phyloP scores from a whole-genome alignment of 2,797 vertebrate genomes.

The Sebastiscus tertius region DNA sequence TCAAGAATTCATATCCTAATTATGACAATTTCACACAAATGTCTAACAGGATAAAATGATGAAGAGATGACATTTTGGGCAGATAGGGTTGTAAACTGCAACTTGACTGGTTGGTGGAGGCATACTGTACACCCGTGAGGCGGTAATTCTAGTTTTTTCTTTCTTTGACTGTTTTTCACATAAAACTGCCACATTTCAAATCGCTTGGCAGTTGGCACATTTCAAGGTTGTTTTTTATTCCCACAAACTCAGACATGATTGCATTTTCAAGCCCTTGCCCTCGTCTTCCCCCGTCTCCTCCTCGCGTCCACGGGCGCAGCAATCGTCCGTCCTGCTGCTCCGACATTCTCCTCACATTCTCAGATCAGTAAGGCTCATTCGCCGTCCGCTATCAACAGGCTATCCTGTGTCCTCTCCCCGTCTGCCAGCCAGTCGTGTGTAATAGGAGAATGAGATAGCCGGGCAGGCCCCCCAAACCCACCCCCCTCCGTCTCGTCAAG shows the following conservation, averaged over 20 bases:
- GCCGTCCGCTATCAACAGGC: slow-evolving; percentile 71
- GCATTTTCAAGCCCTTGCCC: not conserved
- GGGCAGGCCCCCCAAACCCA: not conserved
- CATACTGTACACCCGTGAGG: too few species aligned
- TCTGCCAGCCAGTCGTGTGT: slow-evolving; percentile 71
- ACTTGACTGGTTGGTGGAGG: too few species aligned
- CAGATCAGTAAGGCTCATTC: slow-evolving; percentile 67
- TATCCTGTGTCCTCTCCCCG: slow-evolving; percentile 67
- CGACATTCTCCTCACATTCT: slow-evolving; percentile 70
- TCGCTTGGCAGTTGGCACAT: not conserved
- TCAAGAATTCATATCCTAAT: not conserved
- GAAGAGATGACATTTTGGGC: too few species aligned
- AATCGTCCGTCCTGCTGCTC: slow-evolving; percentile 7
- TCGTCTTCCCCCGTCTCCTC: not conserved
- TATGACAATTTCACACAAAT: not conserved
- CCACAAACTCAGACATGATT: slow-evolving; percentile 8
- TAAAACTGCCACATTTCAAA: not conserved
- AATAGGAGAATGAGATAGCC: slow-evolving; percentile 69
- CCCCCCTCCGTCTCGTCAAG: slow-evolving; percentile 39
- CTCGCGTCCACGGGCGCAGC: not conserved
- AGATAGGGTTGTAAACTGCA: too few species aligned
- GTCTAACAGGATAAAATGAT: too few species aligned
- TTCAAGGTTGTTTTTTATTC: not conserved
- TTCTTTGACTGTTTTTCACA: not conserved
- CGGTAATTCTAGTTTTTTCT: not conserved